Conservation (phyloP, 2,888 invertebrate genomes). For the Pristionchus mayeri region DNA sequence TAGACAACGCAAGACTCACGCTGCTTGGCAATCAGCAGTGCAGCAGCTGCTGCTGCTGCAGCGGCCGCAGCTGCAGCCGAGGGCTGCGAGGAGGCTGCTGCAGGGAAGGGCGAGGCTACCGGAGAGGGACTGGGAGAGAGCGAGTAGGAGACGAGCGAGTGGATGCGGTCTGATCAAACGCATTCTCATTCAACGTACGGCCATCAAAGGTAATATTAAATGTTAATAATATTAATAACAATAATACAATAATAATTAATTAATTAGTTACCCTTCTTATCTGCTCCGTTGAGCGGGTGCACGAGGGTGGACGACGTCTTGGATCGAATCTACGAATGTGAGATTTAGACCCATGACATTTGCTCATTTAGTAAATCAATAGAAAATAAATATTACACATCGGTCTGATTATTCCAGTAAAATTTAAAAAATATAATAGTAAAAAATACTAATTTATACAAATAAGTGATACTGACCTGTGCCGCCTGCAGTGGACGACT, state of each 20-base stretch:
- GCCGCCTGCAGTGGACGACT: constrained; percentile 36
- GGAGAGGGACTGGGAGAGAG: constrained; percentile 25
- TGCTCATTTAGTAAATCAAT: not conserved
- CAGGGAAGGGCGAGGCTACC: not conserved
- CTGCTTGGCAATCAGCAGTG: constrained; percentile 18
- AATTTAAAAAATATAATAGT: not conserved
- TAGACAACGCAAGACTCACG: too few relatives aligned
- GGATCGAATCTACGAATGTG: constrained; percentile 12
- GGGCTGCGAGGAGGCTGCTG: not conserved
- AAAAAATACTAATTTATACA: not conserved
- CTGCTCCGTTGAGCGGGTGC: constrained; percentile 18
- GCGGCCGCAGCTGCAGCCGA: constrained; percentile 4
- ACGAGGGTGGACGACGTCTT: constrained; percentile 41
- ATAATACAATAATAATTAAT: not conserved
- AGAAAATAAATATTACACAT: not conserved
- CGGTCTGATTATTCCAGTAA: not conserved
- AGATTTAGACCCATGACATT: not conserved
- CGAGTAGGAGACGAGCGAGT: constrained; percentile 38
- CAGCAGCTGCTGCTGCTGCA: constrained; percentile 22
- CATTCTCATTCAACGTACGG: too few relatives aligned
- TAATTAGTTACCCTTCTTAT: constrained; percentile 11
- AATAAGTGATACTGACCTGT: not conserved
- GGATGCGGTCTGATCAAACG: constrained; percentile 34
- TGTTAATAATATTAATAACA: not conserved
- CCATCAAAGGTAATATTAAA: not conserved